Percentiles rank a stretch among this genome's conserved stretches.
These are phyloP conservation scores for Oryctolagus cuniculus DNA, from an alignment of 2,113 vertebrate species.

Conservation along the genomic window DNA sequence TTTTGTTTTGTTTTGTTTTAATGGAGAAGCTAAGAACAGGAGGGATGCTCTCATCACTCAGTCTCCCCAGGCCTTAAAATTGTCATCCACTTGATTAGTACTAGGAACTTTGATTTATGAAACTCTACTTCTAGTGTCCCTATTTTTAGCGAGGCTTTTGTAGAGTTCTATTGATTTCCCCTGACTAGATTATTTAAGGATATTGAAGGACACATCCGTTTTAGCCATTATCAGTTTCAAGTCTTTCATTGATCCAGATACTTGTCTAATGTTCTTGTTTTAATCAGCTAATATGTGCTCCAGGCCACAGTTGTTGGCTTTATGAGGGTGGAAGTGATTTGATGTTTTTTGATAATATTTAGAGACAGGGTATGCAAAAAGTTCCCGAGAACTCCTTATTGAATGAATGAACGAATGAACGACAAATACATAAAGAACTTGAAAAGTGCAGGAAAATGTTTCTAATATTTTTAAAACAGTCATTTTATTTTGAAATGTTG, in stretches of 20 bases:
- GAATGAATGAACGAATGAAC: not conserved
- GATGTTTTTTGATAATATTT: not conserved
- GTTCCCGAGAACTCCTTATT: not conserved
- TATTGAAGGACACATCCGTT: not conserved
- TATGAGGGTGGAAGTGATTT: not conserved
- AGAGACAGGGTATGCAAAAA: not conserved
- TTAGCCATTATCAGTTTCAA: not conserved
- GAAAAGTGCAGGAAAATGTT: not conserved
- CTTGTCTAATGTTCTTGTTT: not conserved
- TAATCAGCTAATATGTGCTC: not conserved
- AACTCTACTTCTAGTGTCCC: not conserved
- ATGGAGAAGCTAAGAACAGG: not conserved
- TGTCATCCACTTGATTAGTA: not conserved
- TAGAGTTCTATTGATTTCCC: conserved; percentile 10
- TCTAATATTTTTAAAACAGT: not conserved
- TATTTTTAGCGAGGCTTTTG: conserved; percentile 8
- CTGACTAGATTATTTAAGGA: not conserved
- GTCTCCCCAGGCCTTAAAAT: not conserved
- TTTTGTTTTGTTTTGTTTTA: not conserved
- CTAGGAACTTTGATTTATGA: not conserved
- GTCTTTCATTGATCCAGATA: not conserved
- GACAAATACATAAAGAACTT: not conserved
- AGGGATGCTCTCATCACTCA: not conserved
- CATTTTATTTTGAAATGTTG: not conserved
- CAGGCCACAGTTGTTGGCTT: not conserved